These are phyloP conservation scores for Thamnophis sirtalis DNA, from an alignment of 2,113 vertebrate species.

Conservation along the genomic window DNA sequence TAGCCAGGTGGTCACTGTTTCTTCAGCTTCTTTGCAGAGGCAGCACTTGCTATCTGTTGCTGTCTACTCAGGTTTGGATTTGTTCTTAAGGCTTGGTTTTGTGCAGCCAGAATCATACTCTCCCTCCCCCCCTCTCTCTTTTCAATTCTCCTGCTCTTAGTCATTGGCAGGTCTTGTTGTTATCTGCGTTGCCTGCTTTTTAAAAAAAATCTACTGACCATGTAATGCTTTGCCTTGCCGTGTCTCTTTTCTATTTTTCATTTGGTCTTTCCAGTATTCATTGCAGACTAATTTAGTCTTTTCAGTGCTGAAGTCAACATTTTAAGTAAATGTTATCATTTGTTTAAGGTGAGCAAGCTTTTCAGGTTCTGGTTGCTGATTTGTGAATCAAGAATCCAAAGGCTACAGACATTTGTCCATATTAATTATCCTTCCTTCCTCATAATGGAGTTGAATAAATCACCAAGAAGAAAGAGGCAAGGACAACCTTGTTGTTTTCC, in stretches of 20 bases:
- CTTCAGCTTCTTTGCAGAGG: background rate
- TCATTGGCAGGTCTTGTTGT: background rate
- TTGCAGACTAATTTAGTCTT: no score
- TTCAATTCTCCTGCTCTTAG: background rate
- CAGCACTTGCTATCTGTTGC: background rate
- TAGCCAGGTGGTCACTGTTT: background rate
- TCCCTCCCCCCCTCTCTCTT: no score
- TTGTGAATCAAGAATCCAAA: background rate
- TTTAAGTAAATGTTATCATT: background rate
- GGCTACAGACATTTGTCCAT: background rate
- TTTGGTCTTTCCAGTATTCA: background rate
- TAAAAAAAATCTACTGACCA: background rate
- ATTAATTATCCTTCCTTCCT: background rate
- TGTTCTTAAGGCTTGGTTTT: background rate
- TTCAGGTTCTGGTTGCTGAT: background rate
- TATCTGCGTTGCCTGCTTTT: background rate
- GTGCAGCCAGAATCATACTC: background rate
- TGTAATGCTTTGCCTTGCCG: background rate
- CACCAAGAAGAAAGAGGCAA: background rate
- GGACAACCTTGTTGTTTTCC: background rate
- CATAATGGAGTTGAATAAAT: background rate
- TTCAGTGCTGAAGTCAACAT: background rate
- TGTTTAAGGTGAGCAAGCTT: background rate
- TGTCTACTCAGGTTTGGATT: background rate
- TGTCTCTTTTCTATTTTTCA: background rate